Conservation (phyloP, 2,113 vertebrate species). For the Tringa solitaria region DNA sequence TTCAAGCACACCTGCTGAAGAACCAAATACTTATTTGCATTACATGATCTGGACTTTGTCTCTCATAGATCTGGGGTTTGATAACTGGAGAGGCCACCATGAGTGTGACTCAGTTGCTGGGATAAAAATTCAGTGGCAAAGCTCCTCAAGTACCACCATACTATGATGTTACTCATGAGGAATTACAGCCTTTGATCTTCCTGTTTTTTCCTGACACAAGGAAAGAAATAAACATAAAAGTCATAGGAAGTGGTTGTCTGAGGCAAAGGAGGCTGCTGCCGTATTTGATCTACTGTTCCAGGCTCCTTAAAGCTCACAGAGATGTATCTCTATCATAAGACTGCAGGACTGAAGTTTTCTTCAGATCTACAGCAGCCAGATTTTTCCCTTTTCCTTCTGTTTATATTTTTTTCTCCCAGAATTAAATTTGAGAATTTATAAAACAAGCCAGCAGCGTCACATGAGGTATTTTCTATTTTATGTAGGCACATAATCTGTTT, state of each 20-base stretch:
- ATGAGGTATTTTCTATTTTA: background rate
- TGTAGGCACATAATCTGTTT: background rate
- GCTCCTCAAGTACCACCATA: background rate
- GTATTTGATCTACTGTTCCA: background rate
- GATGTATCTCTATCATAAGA: background rate
- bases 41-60: background rate
- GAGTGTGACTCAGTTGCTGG: background rate
- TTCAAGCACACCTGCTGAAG: background rate
- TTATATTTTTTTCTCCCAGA: background rate
- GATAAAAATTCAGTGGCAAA: background rate
- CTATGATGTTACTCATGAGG: fast-evolving
- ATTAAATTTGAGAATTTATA: background rate
- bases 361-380: background rate
- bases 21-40: background rate
- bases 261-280: background rate
- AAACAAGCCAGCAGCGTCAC: background rate
- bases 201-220: background rate
- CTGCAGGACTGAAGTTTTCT: background rate
- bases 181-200: background rate
- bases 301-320: background rate
- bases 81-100: background rate
- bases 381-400: background rate
- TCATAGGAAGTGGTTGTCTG: background rate
- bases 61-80: background rate
- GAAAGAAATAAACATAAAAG: background rate